Evolutionary conservation across 1,140 invertebrate genomes (phyloP), one percentile per base, ranked within the genome.

Genomic region (Leucophenga varia): DNA sequence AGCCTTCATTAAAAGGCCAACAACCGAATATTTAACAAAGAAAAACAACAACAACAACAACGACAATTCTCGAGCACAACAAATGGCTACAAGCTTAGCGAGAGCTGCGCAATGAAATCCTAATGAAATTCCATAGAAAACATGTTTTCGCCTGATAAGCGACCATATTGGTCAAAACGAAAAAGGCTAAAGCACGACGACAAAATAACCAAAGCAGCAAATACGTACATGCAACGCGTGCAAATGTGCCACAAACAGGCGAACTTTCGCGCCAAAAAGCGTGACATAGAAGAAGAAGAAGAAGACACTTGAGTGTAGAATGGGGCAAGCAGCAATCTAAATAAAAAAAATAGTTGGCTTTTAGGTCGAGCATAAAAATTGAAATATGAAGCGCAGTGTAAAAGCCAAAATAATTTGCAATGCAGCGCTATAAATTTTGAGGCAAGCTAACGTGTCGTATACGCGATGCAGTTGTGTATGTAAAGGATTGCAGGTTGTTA

Each of bases 141-240:
- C 67, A 71, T 71, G 67, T 67, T 71, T 63, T 71, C 67, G 67
- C 67, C 67, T 71, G 67, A 71, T 71, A 71, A 71, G 67, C 53
- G 49, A 41, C 57, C 67, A 72, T n/a, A n/a, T 71, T 71, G 67
- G 69, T 71, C 65, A 71, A 49, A 14, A 13, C 28, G 22, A 20
- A 41, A 28, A 43, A 35, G 43, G 31, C 39, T n/a, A n/a, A n/a
- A n/a, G n/a, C 42, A 38, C 34, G 49, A 28, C 14, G 5, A 18
- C 21, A 18, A 17, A 28, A 18, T 28, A 18, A 14, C 17, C 30
- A 35, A 10, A 10, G 5, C 31, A n/a, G 18, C 28, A 32, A 10
- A 34, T 32, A 20, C 7, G 32, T 34, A 54, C 59, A 65, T 58
- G 52, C 64, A 56, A 61, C 46, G 44, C 52, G 46, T 39, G 47